Base-by-base conservation (phyloP, 2,888 invertebrate genomes). In the Eupeodes latifasciatus region DNA sequence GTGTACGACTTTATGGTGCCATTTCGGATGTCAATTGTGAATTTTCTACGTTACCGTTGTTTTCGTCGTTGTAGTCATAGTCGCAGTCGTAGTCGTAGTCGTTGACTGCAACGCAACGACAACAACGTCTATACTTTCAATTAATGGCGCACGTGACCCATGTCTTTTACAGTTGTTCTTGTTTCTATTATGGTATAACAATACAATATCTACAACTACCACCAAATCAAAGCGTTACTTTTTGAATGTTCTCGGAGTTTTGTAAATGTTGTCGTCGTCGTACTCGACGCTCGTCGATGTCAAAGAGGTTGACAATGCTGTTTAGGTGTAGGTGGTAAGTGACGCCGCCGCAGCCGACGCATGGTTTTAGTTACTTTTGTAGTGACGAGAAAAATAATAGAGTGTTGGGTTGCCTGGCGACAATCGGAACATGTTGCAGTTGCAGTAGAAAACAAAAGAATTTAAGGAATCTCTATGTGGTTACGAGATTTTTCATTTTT, bases 71-170 rank as follows among this genome's bases (percentile, higher is more conserved):
- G 40, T 40, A 5, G 40, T 27, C 27, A 27, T 27, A 27, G 27
- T 27, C 27, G 27, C 2, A 27, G 27, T 27, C 27, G 27, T 27
- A 27, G 27, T 27, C 27, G 40, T 40, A 7, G 34, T 49, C 62
- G 44, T 44, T 67, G 51, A 49, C 72, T 27, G 19, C 77, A 61
- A 40, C 71, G 44, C 49, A 59, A 49, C 44, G n/a, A 66, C 67
- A 34, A 78, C 36, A 36, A 67, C 74, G 77, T 72, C 72, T 76
- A 74, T 57, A 78, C 85, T 77, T 88, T 85, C 85, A 88, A 88
- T 88, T 88, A 88, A 81, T 80, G 55, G 49, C 69, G 74, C 87
- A 77, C 87, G 87, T 88, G 87, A 85, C 85, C 77, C 77, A 57
- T 84, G 62, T 27, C 53, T 49, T 81, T 53, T 36, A 40, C 49